Percentiles rank a stretch among this genome's conserved stretches.
Conservation (phyloP, 2,113 vertebrate genomes). For the Forbesichthys agassizii region DNA sequence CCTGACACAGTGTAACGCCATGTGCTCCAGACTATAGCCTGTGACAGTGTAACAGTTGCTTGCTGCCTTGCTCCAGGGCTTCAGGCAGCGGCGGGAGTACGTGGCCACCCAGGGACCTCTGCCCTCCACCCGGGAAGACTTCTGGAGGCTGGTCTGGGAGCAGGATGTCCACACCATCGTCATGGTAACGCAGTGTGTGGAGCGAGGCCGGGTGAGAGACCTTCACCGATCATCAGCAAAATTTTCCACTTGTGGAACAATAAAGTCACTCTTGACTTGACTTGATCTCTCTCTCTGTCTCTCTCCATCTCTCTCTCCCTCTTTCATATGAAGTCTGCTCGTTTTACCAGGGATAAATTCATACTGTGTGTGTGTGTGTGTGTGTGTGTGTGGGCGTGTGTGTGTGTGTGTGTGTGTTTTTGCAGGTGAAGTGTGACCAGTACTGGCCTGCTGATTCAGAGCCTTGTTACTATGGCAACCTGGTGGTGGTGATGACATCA, state of each 20-base stretch:
- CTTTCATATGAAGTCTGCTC: not conserved
- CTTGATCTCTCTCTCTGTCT: not conserved
- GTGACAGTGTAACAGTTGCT: too few species aligned
- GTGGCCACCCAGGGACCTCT: slow-evolving; percentile 94
- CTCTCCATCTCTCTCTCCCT: not conserved
- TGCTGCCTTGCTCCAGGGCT: slow-evolving; percentile 77
- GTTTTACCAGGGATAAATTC: not conserved
- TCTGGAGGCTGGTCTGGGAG: slow-evolving; percentile 98
- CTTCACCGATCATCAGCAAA: not conserved
- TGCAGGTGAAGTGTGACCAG: slow-evolving; percentile 95
- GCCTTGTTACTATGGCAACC: slow-evolving; percentile 92
- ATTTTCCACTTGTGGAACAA: too few species aligned
- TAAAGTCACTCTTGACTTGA: not conserved
- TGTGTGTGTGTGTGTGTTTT: not conserved
- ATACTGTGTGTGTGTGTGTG: not conserved
- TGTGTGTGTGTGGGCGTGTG: not conserved
- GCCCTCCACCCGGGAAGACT: slow-evolving; percentile 96
- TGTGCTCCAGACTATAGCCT: too few species aligned
- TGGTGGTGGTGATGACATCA: slow-evolving; percentile 92
- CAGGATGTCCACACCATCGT: slow-evolving; percentile 92
- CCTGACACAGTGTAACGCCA: too few species aligned
- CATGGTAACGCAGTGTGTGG: slow-evolving; percentile 97
- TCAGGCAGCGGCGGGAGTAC: slow-evolving; percentile 91
- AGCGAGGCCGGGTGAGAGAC: slow-evolving; percentile 90
- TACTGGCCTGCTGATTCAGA: slow-evolving; percentile 95